Base-by-base conservation (phyloP, 2,888 invertebrate genomes). In the Podabrus alpinus region DNA sequence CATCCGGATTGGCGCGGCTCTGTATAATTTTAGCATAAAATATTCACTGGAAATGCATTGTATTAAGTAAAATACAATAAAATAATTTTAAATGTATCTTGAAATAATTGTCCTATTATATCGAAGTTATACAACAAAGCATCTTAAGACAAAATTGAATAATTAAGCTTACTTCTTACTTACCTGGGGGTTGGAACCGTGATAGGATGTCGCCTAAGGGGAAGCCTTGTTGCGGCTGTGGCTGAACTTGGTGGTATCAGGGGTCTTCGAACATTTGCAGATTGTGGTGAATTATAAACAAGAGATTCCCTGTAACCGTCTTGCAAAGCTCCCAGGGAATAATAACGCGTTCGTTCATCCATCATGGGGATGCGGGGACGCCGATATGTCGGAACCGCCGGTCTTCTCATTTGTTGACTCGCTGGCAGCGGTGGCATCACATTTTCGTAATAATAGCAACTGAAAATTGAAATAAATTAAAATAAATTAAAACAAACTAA, bases 121-220 rank as follows among this genome's bases (percentile, higher is more conserved):
- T 13, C 13, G 29, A 9, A 3, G 11, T n/a, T 29, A 29, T 1
- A 29, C 13, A 29, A 29, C n/a, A 13, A 0, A 4, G 13, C 5
- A 29, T 1, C 13, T 4, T 29, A 29, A 9, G 1, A 25, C 25
- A 3, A 25, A 29, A 29, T 29, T 29, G 13, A 29, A 29, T 29
- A 29, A 13, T 29, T 13, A 29, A 13, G 29, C 29, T 29, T 29
- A 29, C n/a, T 29, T 29, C 13, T 13, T 15, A 13, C 24, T 78
- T 76, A 80, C 80, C 79, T 81, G 9, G 81, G 80, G 1, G 81
- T 80, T 67, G 80, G 73, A 25, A 81, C 80, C 9, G 80, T 80
- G 19, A 81, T 73, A 2, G 79, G 80, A 77, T 80, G 81, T n/a
- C 80, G 69, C 66, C 78, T 72, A 19, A 74, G 68, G n/a, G 71